A percentile compares a stretch with the other conserved stretches of the same genome.
phyloP scores from a whole-genome alignment of 2,797 vertebrate species.

The Hydrolagus colliei region DNA sequence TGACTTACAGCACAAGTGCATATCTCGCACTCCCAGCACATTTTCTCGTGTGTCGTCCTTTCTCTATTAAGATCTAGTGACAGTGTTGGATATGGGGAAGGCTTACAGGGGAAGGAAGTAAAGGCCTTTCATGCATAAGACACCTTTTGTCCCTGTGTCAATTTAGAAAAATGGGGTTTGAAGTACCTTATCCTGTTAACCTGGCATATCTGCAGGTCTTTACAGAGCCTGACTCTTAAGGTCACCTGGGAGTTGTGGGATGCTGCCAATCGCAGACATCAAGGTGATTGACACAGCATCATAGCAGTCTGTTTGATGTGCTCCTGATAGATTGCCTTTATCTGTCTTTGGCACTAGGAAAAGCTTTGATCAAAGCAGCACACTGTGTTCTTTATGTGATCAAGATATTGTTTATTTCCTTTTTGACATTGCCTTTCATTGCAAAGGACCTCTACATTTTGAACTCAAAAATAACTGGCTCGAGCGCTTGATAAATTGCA shows the following conservation, averaged over 20 bases:
- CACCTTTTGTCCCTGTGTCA: background rate
- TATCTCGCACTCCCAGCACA: no score
- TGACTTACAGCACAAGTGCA: no score
- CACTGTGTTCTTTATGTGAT: constrained; percentile 10
- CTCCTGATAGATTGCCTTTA: constrained; percentile 12
- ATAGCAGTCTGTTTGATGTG: background rate
- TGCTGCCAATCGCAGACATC: background rate
- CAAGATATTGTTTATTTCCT: constrained; percentile 23
- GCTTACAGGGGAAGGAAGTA: no score
- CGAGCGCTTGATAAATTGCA: background rate
- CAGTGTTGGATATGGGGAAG: no score
- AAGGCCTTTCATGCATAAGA: no score
- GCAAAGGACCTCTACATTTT: constrained; percentile 6
- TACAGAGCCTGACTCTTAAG: background rate
- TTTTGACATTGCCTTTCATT: constrained; percentile 3
- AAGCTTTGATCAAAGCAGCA: constrained; percentile 18
- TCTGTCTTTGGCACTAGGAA: constrained; percentile 20
- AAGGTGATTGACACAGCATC: constrained; percentile 6
- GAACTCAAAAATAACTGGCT: background rate
- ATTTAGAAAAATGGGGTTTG: background rate
- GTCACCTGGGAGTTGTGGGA: background rate
- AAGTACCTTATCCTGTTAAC: background rate
- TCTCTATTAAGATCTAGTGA: no score
- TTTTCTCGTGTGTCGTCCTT: no score
- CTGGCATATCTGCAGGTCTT: background rate